Conservation (phyloP, 2,797 vertebrate species). For the Eidolon dupreanum region DNA sequence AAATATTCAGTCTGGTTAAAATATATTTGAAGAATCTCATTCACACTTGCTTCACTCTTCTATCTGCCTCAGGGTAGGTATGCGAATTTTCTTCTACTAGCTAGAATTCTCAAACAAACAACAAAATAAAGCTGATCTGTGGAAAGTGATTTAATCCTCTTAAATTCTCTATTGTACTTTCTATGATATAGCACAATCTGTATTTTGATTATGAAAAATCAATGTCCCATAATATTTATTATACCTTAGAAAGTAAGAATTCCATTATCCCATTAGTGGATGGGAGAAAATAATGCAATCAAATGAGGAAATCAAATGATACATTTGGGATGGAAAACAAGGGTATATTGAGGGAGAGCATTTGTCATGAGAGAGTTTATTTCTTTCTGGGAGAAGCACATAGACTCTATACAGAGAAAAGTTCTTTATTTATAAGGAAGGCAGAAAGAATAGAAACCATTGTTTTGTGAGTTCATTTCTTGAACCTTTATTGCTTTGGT, state of each 20-base stretch:
- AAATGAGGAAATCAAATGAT: slow-evolving; percentile 35
- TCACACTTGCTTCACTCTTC: neutral
- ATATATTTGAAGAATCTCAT: neutral
- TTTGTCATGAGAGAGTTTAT: neutral
- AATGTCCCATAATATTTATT: neutral
- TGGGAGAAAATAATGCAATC: neutral
- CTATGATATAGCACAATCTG: neutral
- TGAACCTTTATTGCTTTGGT: neutral
- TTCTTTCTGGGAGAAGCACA: neutral
- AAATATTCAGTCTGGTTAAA: slow-evolving; percentile 20
- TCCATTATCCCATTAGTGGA: neutral
- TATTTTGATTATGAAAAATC: neutral
- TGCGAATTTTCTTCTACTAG: neutral
- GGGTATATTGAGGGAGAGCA: neutral
- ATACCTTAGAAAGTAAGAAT: neutral
- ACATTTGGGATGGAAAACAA: neutral
- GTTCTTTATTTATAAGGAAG: neutral
- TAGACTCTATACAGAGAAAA: neutral
- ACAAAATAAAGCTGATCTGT: neutral
- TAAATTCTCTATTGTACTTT: slow-evolving; percentile 24
- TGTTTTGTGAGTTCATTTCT: neutral
- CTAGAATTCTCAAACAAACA: slow-evolving; percentile 11
- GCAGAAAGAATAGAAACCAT: neutral
- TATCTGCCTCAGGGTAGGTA: neutral
- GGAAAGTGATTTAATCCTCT: neutral